Evolutionary conservation across 1,140 invertebrate genomes (phyloP).

Genomic region (Lanistes nyassanus): DNA sequence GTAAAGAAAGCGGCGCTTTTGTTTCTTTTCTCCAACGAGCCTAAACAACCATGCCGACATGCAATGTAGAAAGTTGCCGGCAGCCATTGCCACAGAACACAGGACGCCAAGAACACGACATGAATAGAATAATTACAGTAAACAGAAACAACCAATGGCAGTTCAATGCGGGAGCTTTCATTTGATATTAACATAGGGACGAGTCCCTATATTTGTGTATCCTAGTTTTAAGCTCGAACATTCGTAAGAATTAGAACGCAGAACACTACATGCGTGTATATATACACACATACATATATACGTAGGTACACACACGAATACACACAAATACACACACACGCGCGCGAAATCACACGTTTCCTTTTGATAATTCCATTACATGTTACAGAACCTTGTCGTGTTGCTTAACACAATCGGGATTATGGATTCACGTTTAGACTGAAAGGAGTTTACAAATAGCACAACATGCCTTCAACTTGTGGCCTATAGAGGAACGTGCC

Average conservation of each 20-base stretch:
- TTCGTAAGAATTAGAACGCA: background rate
- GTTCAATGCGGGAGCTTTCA: too few relatives aligned
- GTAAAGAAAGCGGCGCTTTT: background rate
- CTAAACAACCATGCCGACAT: background rate
- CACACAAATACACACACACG: slow-evolving; percentile 17
- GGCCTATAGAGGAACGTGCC: too few relatives aligned
- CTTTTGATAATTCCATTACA: too few relatives aligned
- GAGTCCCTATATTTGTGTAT: background rate
- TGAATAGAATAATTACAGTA: background rate
- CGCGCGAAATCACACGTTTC: slow-evolving; percentile 14
- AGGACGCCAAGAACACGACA: too few relatives aligned
- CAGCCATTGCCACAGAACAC: background rate
- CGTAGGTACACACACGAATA: slow-evolving; percentile 1
- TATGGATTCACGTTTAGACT: too few relatives aligned
- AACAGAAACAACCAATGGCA: too few relatives aligned
- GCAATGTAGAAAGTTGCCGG: background rate
- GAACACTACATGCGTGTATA: background rate
- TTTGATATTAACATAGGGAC: background rate
- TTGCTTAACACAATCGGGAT: too few relatives aligned
- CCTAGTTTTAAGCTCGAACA: background rate
- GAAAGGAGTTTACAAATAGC: too few relatives aligned
- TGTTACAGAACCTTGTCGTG: too few relatives aligned
- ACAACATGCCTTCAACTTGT: too few relatives aligned
- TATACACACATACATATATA: slow-evolving; percentile 11
- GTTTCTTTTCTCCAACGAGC: background rate